These are phyloP conservation scores for Grallaria varia DNA, from an alignment of 2,113 vertebrate species.

Conservation along the genomic window DNA sequence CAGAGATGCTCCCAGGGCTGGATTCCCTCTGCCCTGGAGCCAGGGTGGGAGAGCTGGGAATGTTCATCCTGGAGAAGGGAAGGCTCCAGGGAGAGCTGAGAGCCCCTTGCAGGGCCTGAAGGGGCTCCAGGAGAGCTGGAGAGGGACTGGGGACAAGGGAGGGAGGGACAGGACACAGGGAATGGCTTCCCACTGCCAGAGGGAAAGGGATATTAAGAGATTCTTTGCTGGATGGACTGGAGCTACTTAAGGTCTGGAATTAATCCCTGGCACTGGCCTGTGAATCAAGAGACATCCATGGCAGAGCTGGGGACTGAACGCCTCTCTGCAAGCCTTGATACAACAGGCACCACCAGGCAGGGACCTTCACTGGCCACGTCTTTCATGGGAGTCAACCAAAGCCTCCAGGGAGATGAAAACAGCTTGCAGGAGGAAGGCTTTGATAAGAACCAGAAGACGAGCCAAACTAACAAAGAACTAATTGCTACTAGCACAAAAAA, in stretches of 20 bases:
- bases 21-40: not conserved
- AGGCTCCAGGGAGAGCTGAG: not conserved
- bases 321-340: not conserved
- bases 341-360: no score
- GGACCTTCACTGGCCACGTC: not conserved
- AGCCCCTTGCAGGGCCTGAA: not conserved
- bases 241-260: not conserved
- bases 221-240: not conserved
- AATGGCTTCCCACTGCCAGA: not conserved
- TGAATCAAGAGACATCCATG: no score
- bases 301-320: not conserved
- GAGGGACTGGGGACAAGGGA: not conserved
- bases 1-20: not conserved
- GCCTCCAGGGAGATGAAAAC: not conserved
- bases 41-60: not conserved
- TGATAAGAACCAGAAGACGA: not conserved
- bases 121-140: not conserved
- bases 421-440: not conserved
- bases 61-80: fast-evolving
- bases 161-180: not conserved
- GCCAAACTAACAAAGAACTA: not conserved
- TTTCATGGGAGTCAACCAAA: not conserved
- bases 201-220: not conserved
- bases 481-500: not conserved
- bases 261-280: not conserved